Base-by-base conservation (phyloP, 2,888 invertebrate genomes). In the Ypsolopha scabrella region DNA sequence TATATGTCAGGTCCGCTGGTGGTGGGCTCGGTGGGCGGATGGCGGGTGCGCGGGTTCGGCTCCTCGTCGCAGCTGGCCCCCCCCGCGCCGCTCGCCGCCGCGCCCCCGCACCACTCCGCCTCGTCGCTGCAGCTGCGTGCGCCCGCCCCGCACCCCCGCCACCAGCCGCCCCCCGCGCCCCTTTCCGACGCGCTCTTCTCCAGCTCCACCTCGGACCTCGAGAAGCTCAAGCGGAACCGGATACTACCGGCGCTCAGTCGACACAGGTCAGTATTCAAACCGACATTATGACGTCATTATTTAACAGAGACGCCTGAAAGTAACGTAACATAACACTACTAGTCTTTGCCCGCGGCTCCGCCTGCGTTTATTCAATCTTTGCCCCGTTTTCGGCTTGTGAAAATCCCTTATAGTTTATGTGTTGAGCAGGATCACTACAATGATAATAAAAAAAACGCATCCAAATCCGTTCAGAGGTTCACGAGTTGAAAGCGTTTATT, bases 181-280 rank as follows among this genome's bases (percentile, higher is more conserved):
- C 70, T 72, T 6, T 57, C 62, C 64, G 24, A 24, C 24, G 69
- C 70, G 37, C 64, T 72, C 48, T 67, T 65, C 57, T 66, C 66
- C 39, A 63, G 76, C 51, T 81, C 81, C 60, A 80, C 81, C 0
- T 75, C 80, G 0, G 80, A 82, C 55, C 61, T 83, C 34, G 76
- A 77, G 65, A 68, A 69, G 41, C 68, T 80, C 38, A 72, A 74
- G 59, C 58, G 78, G 56, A 66, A 64, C 55, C 67, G 79, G 24
- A 70, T 80, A 55, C 64, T 82, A 55, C 82, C 83, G 0, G 73
- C 80, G 13, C 65, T 85, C 51, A 74, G 74, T 47, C 71, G 82
- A 2, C 43, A 43, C 43, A 43, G 43, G 43, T 41, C n/a, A 41
- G 11, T 41, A 24, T 24, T 24, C 24, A 24, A 24, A 24, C 4